These are phyloP conservation scores for Drepana arcuata DNA, from an alignment of 1,140 invertebrate genomes.

Conservation along the genomic window DNA sequence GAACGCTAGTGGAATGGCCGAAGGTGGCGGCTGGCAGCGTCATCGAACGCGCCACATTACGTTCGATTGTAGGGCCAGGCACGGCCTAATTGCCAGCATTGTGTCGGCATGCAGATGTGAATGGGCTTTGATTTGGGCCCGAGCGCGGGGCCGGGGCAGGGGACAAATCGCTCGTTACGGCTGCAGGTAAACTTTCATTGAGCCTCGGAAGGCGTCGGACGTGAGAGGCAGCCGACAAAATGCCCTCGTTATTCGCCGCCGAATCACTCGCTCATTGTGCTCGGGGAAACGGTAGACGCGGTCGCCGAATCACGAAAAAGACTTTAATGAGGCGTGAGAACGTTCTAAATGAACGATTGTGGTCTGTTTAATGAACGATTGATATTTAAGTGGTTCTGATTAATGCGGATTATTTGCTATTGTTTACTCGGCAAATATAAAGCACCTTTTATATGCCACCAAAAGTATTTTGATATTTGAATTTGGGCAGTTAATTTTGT, in stretches of 20 bases:
- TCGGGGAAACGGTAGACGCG: conserved; percentile 69
- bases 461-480: background rate
- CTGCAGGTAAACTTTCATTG: conserved; percentile 72
- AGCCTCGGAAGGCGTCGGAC: conserved; percentile 70
- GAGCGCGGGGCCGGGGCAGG: conserved; percentile 46
- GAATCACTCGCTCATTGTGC: conserved; percentile 69
- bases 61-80: conserved; percentile 66
- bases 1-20: conserved; percentile 5
- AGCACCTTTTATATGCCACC: background rate
- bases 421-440: background rate
- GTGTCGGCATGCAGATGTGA: conserved; percentile 70
- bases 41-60: conserved; percentile 63
- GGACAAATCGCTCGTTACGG: conserved; percentile 71
- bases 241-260: conserved; percentile 69
- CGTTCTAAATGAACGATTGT: conserved; percentile 65
- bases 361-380: conserved; percentile 63
- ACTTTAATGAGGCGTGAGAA: conserved; percentile 70
- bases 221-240: conserved; percentile 69
- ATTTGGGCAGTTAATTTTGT: conserved; percentile 31
- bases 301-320: conserved; percentile 66
- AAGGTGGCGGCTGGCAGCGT: conserved; percentile 32
- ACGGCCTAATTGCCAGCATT: conserved; percentile 69
- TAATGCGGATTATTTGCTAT: conserved; percentile 18
- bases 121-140: conserved; percentile 69
- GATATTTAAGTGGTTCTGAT: conserved; percentile 49